Evolutionary conservation across 2,113 vertebrate species (phyloP), one percentile per base, ranked within the genome.

Genomic region (Pantherophis guttatus): DNA sequence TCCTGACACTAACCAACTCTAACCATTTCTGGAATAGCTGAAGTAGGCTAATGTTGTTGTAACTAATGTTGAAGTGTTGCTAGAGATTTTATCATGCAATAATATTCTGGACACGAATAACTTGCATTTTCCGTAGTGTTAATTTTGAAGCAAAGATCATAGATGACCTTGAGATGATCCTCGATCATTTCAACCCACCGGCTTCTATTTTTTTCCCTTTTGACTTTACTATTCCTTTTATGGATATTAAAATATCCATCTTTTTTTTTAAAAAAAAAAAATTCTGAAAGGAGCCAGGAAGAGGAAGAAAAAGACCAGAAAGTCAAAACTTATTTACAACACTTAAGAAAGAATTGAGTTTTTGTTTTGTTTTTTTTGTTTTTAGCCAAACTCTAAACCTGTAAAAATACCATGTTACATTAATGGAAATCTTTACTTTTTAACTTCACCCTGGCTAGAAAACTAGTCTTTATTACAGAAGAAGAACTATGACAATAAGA

Each of bases 381-480:
- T 93, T 52, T 29, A 95, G 93, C 86, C 93, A 94, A 95, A 26
- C 0, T 94, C 21, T 55, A 54, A 96, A 89, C 70, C 26, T 88
- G 90, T 89, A 65, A 94, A 97, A 96, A 94, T 93, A 94, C 87
- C 1, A 91, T 8, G 59, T 81, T 94, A 50, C 86, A 95, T 44
- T 87, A 96, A 95, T 44, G 52, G 92, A 95, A 95, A 96, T 50
- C 93, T 53, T 89, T 39, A 70, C 17, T 26, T 23, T 55, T 39
- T 2, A 89, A 88, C 2, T 92, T 92, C 13, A 58, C 15, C 55
- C 6, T 2, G 92, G 59, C 88, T 90, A 50, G 15, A 59, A 87
- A 81, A 17, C 62, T 48, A 62, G 85, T 53, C 65, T 92, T 92
- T 75, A 75, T 92, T 91, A 50, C 9, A 92, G 93, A 93, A 11